A percentile compares a stretch with the other conserved stretches of the same genome.
These are phyloP conservation scores for Ypsolopha scabrella DNA, from an alignment of 2,888 invertebrate species.

Conservation along the genomic window DNA sequence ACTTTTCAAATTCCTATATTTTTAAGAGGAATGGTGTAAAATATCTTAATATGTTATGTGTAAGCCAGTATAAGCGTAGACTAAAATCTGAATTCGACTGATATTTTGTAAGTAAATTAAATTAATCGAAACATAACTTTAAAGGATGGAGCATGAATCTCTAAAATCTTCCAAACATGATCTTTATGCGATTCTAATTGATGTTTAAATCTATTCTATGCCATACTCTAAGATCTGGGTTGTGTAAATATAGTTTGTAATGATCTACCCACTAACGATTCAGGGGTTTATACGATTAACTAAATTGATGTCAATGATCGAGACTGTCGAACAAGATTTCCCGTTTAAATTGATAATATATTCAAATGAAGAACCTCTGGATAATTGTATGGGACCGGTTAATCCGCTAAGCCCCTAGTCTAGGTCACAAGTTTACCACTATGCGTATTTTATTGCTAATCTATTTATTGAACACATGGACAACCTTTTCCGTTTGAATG, in stretches of 20 bases:
- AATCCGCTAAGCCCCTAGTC: not conserved
- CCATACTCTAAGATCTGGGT: conserved; percentile 3
- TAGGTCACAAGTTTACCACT: conserved; percentile 24
- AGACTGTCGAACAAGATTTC: no score
- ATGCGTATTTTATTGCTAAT: conserved; percentile 22
- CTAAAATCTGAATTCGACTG: conserved; percentile 53
- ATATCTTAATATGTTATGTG: conserved; percentile 9
- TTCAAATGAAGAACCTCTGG: no score
- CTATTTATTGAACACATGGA: conserved; percentile 61
- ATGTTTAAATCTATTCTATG: not conserved
- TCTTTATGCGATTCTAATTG: not conserved
- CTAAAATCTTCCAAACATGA: no score
- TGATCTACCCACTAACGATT: not conserved
- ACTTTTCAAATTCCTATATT: not conserved
- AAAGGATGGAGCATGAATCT: no score
- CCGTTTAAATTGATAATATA: no score
- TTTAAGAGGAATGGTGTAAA: conserved; percentile 1
- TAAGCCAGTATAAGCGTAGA: conserved; percentile 44
- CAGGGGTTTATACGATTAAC: not conserved
- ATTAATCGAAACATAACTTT: conserved; percentile 14
- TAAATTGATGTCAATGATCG: not conserved
- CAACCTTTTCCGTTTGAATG: conserved; percentile 66
- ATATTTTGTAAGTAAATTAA: conserved; percentile 58
- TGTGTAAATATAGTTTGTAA: conserved; percentile 49
- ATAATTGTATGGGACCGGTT: no score